Evolutionary conservation across 2,888 invertebrate species (phyloP).

Genomic region (Antheraea assamensis): DNA sequence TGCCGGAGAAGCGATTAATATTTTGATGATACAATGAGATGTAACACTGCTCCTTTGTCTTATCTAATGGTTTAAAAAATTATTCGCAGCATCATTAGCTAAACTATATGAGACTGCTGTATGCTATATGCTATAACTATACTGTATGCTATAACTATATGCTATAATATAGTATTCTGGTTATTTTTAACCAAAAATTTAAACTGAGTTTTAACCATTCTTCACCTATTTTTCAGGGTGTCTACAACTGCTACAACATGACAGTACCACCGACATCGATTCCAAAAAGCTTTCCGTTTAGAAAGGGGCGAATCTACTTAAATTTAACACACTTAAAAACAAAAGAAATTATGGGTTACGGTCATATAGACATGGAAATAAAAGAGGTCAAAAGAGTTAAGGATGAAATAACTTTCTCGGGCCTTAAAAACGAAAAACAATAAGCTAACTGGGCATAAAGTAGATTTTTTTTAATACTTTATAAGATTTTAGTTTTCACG

Average conservation of each 20-base stretch:
- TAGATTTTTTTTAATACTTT: too few species aligned
- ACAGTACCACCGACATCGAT: slow-evolving; percentile 38
- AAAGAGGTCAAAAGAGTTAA: slow-evolving; percentile 19
- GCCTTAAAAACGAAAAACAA: not conserved
- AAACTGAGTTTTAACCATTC: not conserved
- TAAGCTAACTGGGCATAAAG: not conserved
- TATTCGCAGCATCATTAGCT: too few species aligned
- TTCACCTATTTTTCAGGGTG: slow-evolving; percentile 33
- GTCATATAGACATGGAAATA: slow-evolving; percentile 40
- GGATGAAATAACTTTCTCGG: not conserved
- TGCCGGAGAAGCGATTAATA: too few species aligned
- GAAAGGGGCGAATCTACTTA: slow-evolving; percentile 36
- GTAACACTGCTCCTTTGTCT: too few species aligned
- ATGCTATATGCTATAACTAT: too few species aligned
- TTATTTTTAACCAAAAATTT: not conserved
- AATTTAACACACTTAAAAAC: slow-evolving; percentile 29
- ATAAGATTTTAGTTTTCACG: too few species aligned
- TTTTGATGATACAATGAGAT: too few species aligned
- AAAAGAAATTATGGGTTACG: slow-evolving; percentile 26
- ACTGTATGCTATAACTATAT: too few species aligned
- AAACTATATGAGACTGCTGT: too few species aligned
- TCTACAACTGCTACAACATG: slow-evolving; percentile 39
- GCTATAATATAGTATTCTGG: too few species aligned
- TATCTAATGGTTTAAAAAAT: too few species aligned
- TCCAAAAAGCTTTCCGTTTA: slow-evolving; percentile 42